Percentiles rank a stretch among this genome's conserved stretches.
Conservation (phyloP, 2,113 vertebrate species). For the Chloebia gouldiae region DNA sequence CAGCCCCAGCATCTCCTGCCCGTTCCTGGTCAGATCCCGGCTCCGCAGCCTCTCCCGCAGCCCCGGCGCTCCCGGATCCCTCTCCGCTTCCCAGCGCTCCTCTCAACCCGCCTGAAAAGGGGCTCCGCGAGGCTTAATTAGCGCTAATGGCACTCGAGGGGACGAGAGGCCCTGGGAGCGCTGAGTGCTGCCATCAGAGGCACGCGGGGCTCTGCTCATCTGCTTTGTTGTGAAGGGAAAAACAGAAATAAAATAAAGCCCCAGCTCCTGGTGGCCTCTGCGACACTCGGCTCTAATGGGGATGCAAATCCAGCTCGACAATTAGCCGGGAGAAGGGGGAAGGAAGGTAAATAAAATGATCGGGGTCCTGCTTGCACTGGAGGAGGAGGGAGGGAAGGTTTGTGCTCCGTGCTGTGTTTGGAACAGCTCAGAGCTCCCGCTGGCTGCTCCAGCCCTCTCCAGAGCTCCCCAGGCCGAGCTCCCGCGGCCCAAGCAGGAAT, state of each 20-base stretch:
- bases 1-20: accelerated
- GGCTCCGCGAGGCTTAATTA: slow-evolving; percentile 15
- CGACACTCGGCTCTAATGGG: neutral
- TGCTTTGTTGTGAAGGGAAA: neutral
- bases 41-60: neutral
- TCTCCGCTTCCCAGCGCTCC: neutral
- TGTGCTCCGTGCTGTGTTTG: neutral
- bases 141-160: neutral
- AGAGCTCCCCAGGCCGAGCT: neutral
- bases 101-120: neutral
- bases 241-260: accelerated
- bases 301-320: neutral
- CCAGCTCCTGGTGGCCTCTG: neutral
- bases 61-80: too few species aligned
- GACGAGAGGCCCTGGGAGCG: neutral
- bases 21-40: neutral
- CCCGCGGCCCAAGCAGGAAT: accelerated
- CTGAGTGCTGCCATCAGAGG: neutral
- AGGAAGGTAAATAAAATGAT: neutral
- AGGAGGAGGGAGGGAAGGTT: neutral
- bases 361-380: neutral
- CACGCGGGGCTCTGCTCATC: neutral
- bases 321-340: neutral
- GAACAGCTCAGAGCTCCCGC: neutral
- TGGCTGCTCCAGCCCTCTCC: neutral